Percentiles rank a stretch among this genome's conserved stretches.
phyloP scores from a whole-genome alignment of 2,888 invertebrate genomes.

The Himalopsyche japonica region DNA sequence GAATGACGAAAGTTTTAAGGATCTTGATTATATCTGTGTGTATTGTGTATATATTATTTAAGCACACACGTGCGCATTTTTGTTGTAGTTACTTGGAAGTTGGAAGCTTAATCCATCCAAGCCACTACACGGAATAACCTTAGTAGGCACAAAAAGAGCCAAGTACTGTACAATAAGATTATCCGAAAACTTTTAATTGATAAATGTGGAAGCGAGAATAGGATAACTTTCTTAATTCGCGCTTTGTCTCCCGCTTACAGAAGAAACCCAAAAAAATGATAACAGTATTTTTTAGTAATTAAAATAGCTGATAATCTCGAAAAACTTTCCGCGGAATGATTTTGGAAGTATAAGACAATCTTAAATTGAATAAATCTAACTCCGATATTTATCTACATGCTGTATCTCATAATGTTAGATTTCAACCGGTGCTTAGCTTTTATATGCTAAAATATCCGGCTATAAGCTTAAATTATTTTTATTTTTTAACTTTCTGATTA shows the following conservation, averaged over 20 bases:
- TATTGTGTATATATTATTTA: neutral
- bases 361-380: too few species aligned
- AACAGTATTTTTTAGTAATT: neutral
- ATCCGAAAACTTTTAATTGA: constrained; percentile 33
- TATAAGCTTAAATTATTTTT: too few species aligned
- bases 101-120: neutral
- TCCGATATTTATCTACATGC: too few species aligned
- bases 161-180: constrained; percentile 10
- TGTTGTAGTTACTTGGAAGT: neutral
- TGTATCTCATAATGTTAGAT: too few species aligned
- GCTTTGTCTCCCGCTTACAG: neutral
- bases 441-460: too few species aligned
- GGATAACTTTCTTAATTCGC: neutral
- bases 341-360: too few species aligned
- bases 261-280: neutral
- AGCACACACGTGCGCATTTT: neutral
- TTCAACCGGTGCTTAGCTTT: too few species aligned
- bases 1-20: neutral
- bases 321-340: too few species aligned
- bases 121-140: neutral
- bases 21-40: neutral
- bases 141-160: neutral
- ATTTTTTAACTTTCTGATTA: too few species aligned
- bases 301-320: neutral
- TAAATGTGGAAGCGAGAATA: constrained; percentile 20